Conservation (phyloP, 2,888 invertebrate species). For the Lasioglossum figueresi region DNA sequence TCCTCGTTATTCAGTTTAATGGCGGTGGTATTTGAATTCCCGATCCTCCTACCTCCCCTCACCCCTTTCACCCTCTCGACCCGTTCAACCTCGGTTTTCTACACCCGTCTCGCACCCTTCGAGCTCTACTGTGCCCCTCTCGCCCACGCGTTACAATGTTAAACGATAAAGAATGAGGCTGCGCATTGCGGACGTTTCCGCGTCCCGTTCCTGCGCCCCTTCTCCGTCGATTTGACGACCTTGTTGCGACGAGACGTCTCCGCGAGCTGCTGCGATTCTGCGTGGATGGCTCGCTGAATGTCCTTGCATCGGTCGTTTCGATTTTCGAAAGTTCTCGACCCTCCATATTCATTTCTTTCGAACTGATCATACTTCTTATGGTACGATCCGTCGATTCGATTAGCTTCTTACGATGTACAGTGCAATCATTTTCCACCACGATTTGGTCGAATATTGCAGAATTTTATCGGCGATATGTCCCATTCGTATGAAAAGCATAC, state of each 20-base stretch:
- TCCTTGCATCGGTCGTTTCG: background rate
- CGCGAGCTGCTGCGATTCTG: background rate
- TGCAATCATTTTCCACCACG: too few relatives aligned
- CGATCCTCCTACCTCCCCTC: slow-evolving; percentile 77
- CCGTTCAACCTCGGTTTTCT: slow-evolving; percentile 21
- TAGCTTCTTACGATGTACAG: too few relatives aligned
- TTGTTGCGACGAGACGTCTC: slow-evolving; percentile 13
- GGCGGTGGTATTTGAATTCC: slow-evolving; percentile 83
- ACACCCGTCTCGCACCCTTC: background rate
- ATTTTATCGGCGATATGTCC: too few relatives aligned
- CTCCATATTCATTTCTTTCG: background rate
- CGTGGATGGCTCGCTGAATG: background rate
- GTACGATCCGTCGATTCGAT: background rate
- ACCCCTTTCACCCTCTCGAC: slow-evolving; percentile 6
- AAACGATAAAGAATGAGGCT: slow-evolving; percentile 55
- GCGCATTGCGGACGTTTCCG: slow-evolving; percentile 55
- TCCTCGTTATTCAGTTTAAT: slow-evolving; percentile 84
- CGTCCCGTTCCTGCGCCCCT: background rate
- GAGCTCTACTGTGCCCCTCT: background rate
- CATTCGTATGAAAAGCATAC: too few relatives aligned
- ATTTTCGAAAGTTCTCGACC: background rate
- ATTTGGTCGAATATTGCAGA: too few relatives aligned
- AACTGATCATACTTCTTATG: background rate
- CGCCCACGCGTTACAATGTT: slow-evolving; percentile 46
- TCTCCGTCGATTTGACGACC: background rate